phyloP scores from a whole-genome alignment of 2,113 vertebrate genomes.

The Calypte anna region DNA sequence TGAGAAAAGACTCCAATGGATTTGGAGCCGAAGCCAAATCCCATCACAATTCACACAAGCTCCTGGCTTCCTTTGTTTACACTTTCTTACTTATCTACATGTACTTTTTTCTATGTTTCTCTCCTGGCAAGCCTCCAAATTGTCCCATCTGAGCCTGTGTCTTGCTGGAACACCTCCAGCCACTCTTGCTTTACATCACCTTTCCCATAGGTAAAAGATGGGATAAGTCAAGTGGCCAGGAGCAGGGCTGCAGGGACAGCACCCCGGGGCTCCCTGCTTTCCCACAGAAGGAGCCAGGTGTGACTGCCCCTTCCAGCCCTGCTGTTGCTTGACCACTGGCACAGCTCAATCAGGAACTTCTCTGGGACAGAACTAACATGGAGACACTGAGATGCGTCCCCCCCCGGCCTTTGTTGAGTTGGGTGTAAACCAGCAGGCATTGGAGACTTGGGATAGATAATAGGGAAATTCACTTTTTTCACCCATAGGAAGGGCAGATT shows the following conservation, averaged over 20 bases:
- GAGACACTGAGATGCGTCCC: rapidly evolving
- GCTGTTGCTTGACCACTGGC: not conserved
- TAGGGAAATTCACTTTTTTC: not conserved
- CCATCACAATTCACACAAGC: not conserved
- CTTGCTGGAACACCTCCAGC: not conserved
- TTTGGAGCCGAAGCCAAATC: not conserved
- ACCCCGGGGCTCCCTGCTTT: not conserved
- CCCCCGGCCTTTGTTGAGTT: not conserved
- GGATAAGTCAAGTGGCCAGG: not conserved
- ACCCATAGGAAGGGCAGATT: rapidly evolving
- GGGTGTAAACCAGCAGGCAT: not conserved
- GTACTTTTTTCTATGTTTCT: not conserved
- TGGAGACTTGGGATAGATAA: not conserved
- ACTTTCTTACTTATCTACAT: not conserved
- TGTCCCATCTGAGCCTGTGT: not conserved
- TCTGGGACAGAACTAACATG: not conserved
- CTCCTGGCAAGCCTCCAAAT: not conserved
- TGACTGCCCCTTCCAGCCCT: not conserved
- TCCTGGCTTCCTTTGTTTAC: not conserved
- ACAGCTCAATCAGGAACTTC: not conserved
- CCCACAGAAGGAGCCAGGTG: not conserved
- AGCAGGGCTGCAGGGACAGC: not conserved
- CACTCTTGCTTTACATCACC: not conserved
- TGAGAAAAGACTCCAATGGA: not conserved
- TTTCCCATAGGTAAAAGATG: not conserved